phyloP scores from a whole-genome alignment of 1,140 invertebrate genomes.

The Adelges cooleyi region DNA sequence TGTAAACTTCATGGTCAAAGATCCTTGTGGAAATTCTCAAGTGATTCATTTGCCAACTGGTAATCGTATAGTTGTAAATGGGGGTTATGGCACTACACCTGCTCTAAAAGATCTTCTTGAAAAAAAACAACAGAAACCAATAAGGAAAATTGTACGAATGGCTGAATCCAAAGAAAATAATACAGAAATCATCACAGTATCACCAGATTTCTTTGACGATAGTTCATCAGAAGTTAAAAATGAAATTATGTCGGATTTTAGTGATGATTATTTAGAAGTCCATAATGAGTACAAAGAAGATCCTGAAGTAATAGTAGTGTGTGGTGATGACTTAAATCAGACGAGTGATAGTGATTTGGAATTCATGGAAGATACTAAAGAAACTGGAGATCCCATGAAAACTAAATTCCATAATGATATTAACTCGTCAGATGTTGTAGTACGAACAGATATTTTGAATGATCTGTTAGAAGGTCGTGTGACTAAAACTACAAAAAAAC shows the following conservation, averaged over 20 bases:
- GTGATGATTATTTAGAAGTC: not conserved
- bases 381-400: not conserved
- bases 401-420: not conserved
- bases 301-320: constrained; percentile 8
- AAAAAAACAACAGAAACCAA: not conserved
- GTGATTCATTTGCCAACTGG: not conserved
- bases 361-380: not conserved
- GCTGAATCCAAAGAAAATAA: constrained; percentile 9
- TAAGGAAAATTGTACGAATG: constrained; percentile 11
- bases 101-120: not conserved
- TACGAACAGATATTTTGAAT: constrained; percentile 20
- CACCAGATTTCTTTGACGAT: not conserved
- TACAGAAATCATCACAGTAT: constrained; percentile 18
- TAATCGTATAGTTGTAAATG: not conserved
- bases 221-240: not conserved
- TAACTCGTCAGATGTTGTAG: not conserved
- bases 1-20: not conserved
- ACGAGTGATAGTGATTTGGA: constrained; percentile 17
- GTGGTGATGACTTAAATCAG: constrained; percentile 1
- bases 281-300: not conserved
- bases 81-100: not conserved
- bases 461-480: constrained; percentile 16
- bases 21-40: not conserved
- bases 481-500: constrained; percentile 18
- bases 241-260: not conserved